phyloP scores from a whole-genome alignment of 2,113 vertebrate species.

The Coreoperca whiteheadi region DNA sequence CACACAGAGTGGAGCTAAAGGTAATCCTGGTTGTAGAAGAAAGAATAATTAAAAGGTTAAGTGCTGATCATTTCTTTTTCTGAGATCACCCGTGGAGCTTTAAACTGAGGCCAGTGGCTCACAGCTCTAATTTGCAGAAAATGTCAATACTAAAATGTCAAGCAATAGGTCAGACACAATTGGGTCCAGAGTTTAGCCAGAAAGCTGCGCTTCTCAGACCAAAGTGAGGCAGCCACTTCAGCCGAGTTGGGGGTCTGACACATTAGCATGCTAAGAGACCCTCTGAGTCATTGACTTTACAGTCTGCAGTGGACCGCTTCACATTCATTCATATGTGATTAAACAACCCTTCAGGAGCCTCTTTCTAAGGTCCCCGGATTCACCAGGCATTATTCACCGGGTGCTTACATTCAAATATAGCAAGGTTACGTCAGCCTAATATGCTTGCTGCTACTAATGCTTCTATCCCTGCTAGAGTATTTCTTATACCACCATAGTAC shows the following conservation, averaged over 20 bases:
- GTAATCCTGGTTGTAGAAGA: constrained; percentile 70
- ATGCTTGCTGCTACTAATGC: neutral
- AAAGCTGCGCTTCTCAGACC: constrained; percentile 46
- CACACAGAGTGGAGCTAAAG: constrained; percentile 60
- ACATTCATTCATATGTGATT: constrained; percentile 40
- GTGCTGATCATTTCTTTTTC: constrained; percentile 77
- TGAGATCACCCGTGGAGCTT: constrained; percentile 73
- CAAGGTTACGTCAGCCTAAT: neutral
- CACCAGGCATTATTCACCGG: neutral
- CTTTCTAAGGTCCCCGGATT: neutral
- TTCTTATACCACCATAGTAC: neutral
- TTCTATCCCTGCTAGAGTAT: neutral
- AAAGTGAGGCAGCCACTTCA: constrained; percentile 55
- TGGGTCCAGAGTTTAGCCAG: constrained; percentile 60
- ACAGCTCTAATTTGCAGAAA: constrained; percentile 82
- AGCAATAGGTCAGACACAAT: constrained; percentile 80
- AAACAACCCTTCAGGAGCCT: constrained; percentile 34
- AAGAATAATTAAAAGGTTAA: constrained; percentile 86
- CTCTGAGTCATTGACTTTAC: constrained; percentile 53
- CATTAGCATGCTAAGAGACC: constrained; percentile 65
- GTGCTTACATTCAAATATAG: neutral
- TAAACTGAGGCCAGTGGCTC: constrained; percentile 70
- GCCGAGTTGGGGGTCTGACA: constrained; percentile 41
- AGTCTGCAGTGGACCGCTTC: constrained; percentile 24
- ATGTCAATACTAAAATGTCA: constrained; percentile 85